These are phyloP conservation scores for Hippocampus comes DNA, from an alignment of 2,113 vertebrate genomes.

Conservation along the genomic window DNA sequence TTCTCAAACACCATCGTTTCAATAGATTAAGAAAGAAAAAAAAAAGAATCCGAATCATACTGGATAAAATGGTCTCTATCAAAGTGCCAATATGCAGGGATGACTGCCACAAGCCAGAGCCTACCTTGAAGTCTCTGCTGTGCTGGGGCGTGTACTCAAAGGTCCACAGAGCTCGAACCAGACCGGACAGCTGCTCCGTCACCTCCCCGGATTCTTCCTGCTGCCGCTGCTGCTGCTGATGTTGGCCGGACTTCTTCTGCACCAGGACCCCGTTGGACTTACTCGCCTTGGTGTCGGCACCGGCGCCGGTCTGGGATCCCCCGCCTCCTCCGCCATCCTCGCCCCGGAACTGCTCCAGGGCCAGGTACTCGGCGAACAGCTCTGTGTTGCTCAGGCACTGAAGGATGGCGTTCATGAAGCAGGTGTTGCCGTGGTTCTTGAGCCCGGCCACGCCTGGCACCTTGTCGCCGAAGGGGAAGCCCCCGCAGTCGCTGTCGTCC, in stretches of 20 bases:
- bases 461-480: slow-evolving; percentile 69
- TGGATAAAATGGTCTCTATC: too few species aligned
- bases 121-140: slow-evolving; percentile 97
- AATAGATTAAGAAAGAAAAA: too few species aligned
- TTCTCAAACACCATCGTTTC: too few species aligned
- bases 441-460: slow-evolving; percentile 89
- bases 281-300: slow-evolving; percentile 35
- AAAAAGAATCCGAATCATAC: too few species aligned
- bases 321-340: slow-evolving; percentile 18
- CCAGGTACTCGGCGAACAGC: slow-evolving; percentile 93
- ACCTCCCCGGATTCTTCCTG: slow-evolving; percentile 79
- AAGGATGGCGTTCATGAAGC: slow-evolving; percentile 98
- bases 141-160: slow-evolving; percentile 96
- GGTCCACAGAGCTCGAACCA: slow-evolving; percentile 96
- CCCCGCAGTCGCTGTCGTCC: slow-evolving; percentile 69
- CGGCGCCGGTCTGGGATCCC: slow-evolving; percentile 5
- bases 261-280: slow-evolving; percentile 66
- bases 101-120: not conserved
- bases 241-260: slow-evolving; percentile 51
- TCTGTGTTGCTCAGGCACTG: slow-evolving; percentile 99
- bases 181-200: slow-evolving; percentile 91
- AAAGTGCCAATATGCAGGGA: too few species aligned
- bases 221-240: slow-evolving; percentile 45
- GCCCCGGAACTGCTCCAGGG: slow-evolving; percentile 84
- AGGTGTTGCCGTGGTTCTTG: slow-evolving; percentile 98